Conservation (phyloP, 2,797 vertebrate genomes). For the Chloroceryle amazona region DNA sequence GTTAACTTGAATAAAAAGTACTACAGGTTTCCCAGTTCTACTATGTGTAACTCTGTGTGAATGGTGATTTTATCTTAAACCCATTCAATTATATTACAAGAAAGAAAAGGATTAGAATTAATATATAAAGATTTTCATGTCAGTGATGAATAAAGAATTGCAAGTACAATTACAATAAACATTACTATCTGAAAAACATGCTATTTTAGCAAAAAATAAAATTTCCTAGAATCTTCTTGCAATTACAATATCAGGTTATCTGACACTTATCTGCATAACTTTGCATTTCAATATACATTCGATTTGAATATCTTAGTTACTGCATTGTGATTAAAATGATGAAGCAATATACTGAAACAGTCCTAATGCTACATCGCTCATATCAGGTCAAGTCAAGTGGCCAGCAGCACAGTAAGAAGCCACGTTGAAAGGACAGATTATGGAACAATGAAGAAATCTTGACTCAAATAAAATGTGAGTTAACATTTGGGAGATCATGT, state of each 20-base stretch:
- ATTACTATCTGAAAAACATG: not conserved
- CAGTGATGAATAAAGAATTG: not conserved
- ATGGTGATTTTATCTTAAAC: not conserved
- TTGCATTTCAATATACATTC: not conserved
- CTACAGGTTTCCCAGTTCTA: not conserved
- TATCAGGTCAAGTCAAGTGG: not conserved
- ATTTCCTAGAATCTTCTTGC: not conserved
- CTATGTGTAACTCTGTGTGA: not conserved
- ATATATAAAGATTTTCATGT: not conserved
- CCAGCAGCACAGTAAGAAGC: not conserved
- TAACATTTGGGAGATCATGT: not conserved
- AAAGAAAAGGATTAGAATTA: not conserved
- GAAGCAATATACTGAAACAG: not conserved
- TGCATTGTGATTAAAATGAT: not conserved
- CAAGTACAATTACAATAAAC: not conserved
- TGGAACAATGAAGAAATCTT: not conserved
- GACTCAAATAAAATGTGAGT: not conserved
- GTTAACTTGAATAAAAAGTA: not conserved
- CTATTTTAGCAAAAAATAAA: not conserved
- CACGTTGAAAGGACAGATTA: not conserved
- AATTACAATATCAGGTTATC: not conserved
- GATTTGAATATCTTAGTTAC: not conserved
- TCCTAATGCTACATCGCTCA: not conserved
- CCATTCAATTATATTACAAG: not conserved
- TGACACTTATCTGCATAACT: not conserved